phyloP scores from a whole-genome alignment of 2,113 vertebrate species.

The Tyrannus savana region DNA sequence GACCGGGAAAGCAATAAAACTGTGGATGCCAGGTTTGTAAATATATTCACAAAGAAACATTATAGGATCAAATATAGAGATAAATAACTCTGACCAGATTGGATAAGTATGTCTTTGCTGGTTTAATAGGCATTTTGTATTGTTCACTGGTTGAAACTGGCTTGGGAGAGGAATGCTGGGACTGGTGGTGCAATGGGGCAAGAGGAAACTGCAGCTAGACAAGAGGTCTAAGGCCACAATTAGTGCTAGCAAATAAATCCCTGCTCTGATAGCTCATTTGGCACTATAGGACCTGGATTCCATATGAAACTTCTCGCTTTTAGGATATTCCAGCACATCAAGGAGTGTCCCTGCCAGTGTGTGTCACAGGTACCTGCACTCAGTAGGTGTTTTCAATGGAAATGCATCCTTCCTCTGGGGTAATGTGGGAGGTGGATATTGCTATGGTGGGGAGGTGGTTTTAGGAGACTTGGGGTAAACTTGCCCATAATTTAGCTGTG shows the following conservation, averaged over 20 bases:
- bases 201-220: neutral
- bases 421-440: neutral
- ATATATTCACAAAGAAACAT: constrained; percentile 18
- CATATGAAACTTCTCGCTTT: neutral
- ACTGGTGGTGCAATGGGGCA: neutral
- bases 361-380: neutral
- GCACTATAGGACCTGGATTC: neutral
- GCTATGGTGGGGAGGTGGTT: neutral
- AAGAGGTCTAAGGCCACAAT: neutral
- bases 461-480: neutral
- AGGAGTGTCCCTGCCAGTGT: neutral
- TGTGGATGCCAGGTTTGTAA: constrained; percentile 89
- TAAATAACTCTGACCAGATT: neutral
- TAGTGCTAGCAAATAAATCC: neutral
- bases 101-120: neutral
- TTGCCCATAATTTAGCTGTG: neutral
- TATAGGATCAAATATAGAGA: neutral
- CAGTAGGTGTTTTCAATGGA: neutral
- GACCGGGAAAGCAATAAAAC: constrained; percentile 86
- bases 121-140: neutral
- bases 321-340: neutral
- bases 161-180: neutral
- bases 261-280: neutral
- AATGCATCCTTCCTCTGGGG: neutral
- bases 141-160: neutral